Base-by-base conservation (phyloP, 64 coral and sea anemone genomes). In the Pocillopora verrucosa region DNA sequence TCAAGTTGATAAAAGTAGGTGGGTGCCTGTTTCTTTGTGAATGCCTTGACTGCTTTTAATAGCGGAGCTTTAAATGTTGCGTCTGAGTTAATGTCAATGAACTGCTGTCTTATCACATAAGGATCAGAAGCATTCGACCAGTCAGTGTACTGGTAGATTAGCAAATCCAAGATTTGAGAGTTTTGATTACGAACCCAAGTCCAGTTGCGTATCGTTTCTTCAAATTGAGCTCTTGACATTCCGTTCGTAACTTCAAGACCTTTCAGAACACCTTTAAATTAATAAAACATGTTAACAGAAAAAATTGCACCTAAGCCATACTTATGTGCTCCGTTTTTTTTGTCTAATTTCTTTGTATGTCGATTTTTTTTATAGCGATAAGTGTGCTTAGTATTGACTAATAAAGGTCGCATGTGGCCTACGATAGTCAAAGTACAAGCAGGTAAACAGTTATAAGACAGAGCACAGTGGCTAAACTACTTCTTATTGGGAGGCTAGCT, bases 41-140 rank as follows among this genome's bases (percentile, higher is more conserved):
- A 96, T 22, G 65, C 90, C 36, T 92, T 92, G 17, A 87, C 94
- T 70, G 94, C 89, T 13, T n/a, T 75, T 22, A 96, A 72, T 12
- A 90, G 87, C 12, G 94, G 94, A 7, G 94, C 90, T 61, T 76
- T 96, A 45, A 91, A 96, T n/a, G 75, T 79, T 2, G 90, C 72
- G 59, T 96, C 94, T 2, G 90, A 91, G 9, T 76, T 30, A n/a
- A 96, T 22, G 73, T 96, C 88, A 0, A 96, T 67, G 68, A 88
- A 96, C 1, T 89, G 80, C 60, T 91, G 79, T 34, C 94, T 64
- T 20, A 91, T 83, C 13, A 89, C 56, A 56, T 81, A 86, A n/a
- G 82, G 86, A 68, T 92, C 84, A 36, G 78, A 70, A 34, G 59
- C 61, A 35, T 96, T 96, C 3, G 65, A 63, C 94, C 94, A 96